Evolutionary conservation across 2,797 vertebrate genomes (phyloP), one percentile per base, ranked within the genome.

Genomic region (Tokudaia muenninki): DNA sequence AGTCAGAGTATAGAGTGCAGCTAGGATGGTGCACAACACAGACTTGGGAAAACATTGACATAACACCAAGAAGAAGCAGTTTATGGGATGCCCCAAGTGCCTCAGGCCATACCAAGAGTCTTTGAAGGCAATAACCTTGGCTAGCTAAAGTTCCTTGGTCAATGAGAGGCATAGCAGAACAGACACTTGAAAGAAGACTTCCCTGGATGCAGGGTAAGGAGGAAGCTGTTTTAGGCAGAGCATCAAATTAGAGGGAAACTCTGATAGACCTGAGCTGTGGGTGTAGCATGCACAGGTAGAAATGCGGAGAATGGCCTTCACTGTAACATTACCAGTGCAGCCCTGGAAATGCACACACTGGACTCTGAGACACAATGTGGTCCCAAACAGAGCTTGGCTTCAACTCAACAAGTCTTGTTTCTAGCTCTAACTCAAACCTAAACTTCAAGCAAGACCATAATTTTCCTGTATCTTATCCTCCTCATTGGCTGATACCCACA

Each of bases 31-130:
- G 0, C 16, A 50, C 77, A 50, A 11, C 9, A n/a, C 17, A 75
- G 1, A 9, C 89, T 47, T 31, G 5, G 19, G 16, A 22, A 79
- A 88, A 37, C 22, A 72, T 11, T 13, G n/a, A 44, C 61, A n/a
- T 31, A 11, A 47, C 4, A n/a, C 41, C 26, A 24, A 1, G 0
- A 1, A 14, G 4, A 24, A 70, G 34, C 7, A 31, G 0, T 0
- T 4, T 52, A 55, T 13, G 3, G 74, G n/a, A 50, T 50, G 17
- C 8, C 6, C n/a, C n/a, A 59, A 55, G 29, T n/a, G 52, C 50
- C 61, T 24, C 7, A 29, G 37, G 21, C 47, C 72, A 22, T 11
- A 41, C 47, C 41, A 37, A 29, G 21, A 70, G 22, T 22, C 17
- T 41, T 63, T 10, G 63, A 50, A n/a, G 77, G 52, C 14, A 74